Conservation (phyloP, 1,140 invertebrate species). For the Hylyphantes graminicola region DNA sequence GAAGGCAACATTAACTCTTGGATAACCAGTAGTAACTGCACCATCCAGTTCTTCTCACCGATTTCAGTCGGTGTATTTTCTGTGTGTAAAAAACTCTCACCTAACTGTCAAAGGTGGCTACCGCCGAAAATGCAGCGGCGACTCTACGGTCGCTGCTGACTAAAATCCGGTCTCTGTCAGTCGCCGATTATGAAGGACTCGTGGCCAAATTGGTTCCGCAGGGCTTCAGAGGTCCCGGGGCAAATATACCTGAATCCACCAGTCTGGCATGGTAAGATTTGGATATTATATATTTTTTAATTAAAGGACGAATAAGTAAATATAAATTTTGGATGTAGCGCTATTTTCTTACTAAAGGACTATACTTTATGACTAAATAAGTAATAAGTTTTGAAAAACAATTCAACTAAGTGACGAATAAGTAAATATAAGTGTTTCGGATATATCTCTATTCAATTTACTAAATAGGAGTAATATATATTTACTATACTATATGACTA, state of each 20-base stretch:
- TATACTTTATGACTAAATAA: too few relatives aligned
- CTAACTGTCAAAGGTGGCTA: slow-evolving; percentile 41
- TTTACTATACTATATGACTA: too few relatives aligned
- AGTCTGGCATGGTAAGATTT: slow-evolving; percentile 42
- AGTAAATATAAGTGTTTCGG: too few relatives aligned
- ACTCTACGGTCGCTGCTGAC: slow-evolving; percentile 47
- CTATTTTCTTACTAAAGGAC: too few relatives aligned
- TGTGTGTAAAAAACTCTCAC: neutral
- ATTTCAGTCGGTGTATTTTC: neutral
- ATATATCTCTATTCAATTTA: too few relatives aligned
- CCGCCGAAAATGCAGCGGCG: slow-evolving; percentile 48
- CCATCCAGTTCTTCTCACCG: neutral
- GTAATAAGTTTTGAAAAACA: too few relatives aligned
- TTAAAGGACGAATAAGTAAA: too few relatives aligned
- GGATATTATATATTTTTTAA: too few relatives aligned
- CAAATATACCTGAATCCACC: slow-evolving; percentile 31
- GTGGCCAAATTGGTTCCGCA: slow-evolving; percentile 45
- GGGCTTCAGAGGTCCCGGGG: slow-evolving; percentile 24
- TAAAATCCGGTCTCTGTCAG: slow-evolving; percentile 37
- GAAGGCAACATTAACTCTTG: neutral
- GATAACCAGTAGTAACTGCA: neutral
- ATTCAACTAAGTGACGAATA: too few relatives aligned
- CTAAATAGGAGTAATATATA: too few relatives aligned
- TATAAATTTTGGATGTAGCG: too few relatives aligned
- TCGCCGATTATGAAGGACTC: slow-evolving; percentile 44